These are phyloP conservation scores for Passer montanus DNA, from an alignment of 2,113 vertebrate species.

Conservation along the genomic window DNA sequence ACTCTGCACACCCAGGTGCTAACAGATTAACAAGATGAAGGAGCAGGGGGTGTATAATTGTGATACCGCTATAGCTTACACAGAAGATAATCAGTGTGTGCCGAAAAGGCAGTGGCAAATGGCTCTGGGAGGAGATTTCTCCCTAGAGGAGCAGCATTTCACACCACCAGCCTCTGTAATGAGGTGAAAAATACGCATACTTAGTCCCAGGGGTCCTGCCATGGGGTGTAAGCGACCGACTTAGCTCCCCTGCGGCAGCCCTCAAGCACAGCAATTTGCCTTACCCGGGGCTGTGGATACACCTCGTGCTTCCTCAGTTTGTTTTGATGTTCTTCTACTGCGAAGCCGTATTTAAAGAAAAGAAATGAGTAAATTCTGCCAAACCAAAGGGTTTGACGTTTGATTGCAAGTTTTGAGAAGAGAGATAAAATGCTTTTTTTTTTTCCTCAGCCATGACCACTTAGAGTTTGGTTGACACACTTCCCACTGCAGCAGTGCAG, in stretches of 20 bases:
- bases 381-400: neutral
- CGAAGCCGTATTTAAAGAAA: neutral
- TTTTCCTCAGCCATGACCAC: neutral
- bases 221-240: neutral
- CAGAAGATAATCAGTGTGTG: neutral
- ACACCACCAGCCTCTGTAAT: neutral
- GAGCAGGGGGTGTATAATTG: neutral
- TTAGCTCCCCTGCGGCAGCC: neutral
- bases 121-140: neutral
- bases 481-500: accelerated
- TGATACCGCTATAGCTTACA: neutral
- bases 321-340: neutral
- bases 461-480: neutral
- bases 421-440: accelerated
- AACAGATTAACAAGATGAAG: neutral
- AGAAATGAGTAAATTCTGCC: neutral
- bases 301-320: neutral
- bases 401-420: neutral
- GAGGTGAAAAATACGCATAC: neutral
- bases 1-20: neutral
- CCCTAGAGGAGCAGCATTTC: neutral
- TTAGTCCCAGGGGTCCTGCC: neutral
- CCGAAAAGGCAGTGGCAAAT: neutral
- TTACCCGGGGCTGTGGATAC: accelerated
- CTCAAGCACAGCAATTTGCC: neutral